Conservation (phyloP, 2,888 invertebrate genomes). For the Melikaiella ostensackeni region DNA sequence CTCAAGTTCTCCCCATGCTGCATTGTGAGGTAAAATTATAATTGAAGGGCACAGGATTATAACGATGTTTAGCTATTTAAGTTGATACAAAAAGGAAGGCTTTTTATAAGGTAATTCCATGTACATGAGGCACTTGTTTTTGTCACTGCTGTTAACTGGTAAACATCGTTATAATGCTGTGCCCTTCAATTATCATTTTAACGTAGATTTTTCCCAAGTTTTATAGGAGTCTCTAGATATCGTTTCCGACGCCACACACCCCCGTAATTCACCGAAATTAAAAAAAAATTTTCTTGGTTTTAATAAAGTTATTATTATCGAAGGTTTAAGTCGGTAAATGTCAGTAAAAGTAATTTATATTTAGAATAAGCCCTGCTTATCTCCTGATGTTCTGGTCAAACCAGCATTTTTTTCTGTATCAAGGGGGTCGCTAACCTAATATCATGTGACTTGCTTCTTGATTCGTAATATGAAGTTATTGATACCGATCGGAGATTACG, state of each 20-base stretch:
- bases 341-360: not conserved
- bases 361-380: not conserved
- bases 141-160: not conserved
- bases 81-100: not conserved
- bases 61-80: not conserved
- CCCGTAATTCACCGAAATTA: not conserved
- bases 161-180: not conserved
- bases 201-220: not conserved
- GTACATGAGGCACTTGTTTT: not conserved
- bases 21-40: not conserved
- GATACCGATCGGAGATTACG: slow-evolving; percentile 32
- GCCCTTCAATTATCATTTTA: not conserved
- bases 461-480: slow-evolving; percentile 25
- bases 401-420: not conserved
- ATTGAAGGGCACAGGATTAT: not conserved
- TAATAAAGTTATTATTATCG: not conserved
- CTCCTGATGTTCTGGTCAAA: not conserved
- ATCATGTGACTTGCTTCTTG: not conserved
- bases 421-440: slow-evolving; percentile 31
- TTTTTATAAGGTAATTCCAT: not conserved
- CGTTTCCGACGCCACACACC: not conserved
- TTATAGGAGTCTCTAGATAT: not conserved
- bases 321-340: not conserved
- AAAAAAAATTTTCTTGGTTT: not conserved
- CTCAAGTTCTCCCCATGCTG: too few relatives aligned